Evolutionary conservation across 2,797 vertebrate genomes (phyloP).

Genomic region (Tragopan temminckii): DNA sequence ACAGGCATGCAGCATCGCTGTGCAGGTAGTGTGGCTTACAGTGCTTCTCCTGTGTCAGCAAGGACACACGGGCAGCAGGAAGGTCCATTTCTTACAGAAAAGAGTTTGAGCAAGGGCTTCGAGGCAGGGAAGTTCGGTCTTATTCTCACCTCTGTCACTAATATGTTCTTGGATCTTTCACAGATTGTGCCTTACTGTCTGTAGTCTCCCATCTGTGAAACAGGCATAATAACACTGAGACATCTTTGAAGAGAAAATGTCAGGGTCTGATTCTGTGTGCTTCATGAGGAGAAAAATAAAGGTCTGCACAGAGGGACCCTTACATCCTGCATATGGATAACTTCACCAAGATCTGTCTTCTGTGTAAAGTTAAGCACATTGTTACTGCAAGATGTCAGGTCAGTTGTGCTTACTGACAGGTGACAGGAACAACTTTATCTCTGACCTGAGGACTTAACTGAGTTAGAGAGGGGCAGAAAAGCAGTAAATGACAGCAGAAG

Average conservation of each 20-base stretch:
- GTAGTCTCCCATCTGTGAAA: slow-evolving; percentile 35
- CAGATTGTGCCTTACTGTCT: slow-evolving; percentile 51
- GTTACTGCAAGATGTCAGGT: background rate
- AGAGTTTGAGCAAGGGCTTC: background rate
- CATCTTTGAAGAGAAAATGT: slow-evolving; percentile 5
- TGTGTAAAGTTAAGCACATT: fast-evolving
- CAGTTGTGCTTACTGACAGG: background rate
- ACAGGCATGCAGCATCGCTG: fast-evolving
- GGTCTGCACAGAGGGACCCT: background rate
- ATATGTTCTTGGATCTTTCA: slow-evolving; percentile 57
- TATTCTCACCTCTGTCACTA: slow-evolving; percentile 36
- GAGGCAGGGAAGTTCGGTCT: slow-evolving; percentile 1
- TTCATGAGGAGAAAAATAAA: background rate
- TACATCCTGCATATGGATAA: background rate
- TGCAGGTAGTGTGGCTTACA: fast-evolving
- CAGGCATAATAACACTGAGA: background rate
- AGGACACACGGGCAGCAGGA: background rate
- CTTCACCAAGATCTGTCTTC: background rate
- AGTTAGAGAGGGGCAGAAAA: background rate
- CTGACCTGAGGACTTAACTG: background rate
- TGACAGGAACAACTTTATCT: background rate
- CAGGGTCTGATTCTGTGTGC: background rate
- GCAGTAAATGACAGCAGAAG: background rate
- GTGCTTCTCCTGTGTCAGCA: background rate
- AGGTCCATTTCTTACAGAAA: background rate